Evolutionary conservation across 2,888 invertebrate genomes (phyloP), one percentile per base, ranked within the genome.

Genomic region (Coenonympha arcania): DNA sequence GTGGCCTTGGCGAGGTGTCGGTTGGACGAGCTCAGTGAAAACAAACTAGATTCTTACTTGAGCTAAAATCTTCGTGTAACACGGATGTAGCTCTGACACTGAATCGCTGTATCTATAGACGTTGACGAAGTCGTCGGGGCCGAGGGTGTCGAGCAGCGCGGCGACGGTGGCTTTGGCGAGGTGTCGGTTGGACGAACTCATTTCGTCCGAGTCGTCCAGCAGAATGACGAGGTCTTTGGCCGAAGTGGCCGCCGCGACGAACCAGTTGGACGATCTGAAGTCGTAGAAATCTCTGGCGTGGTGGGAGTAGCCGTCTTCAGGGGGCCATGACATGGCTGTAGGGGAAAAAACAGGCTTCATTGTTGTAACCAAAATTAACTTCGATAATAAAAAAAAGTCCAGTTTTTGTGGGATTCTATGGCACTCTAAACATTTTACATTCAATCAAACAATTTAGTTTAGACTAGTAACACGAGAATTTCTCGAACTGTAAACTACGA

Each of bases 121-220:
- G 73, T 98, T 99, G 47, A 99, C 96, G 74, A 94, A 99, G 79
- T 99, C 99, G 72, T 99, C 95, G 60, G 98, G 96, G 1, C 95
- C 95, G 4, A 99, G 89, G 0, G 99, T 99, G 61, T 98, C 96
- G 56, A 99, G 87, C 53, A 99, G 92, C 11, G 94, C 93, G 48
- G 92, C 91, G 0, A 95, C 94, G 0, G 98, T 98, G 15, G 93
- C 92, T 68, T 93, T 92, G 1, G 96, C 96, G 47, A 99, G 90
- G 59, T 93, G 91, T 67, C 93, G 92, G 57, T 93, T 88, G 52
- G 94, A 92, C 0, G 95, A 94, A 20, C 92, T 91, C 87, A 98
- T 93, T 58, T 95, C 94, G 9, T 95, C 95, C 5, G 96, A 96
- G 58, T 92, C 90, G 72, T 99, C 99, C 48, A 99, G 81, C 45